phyloP scores from a whole-genome alignment of 2,888 invertebrate genomes.

The Sipunculus nudus region DNA sequence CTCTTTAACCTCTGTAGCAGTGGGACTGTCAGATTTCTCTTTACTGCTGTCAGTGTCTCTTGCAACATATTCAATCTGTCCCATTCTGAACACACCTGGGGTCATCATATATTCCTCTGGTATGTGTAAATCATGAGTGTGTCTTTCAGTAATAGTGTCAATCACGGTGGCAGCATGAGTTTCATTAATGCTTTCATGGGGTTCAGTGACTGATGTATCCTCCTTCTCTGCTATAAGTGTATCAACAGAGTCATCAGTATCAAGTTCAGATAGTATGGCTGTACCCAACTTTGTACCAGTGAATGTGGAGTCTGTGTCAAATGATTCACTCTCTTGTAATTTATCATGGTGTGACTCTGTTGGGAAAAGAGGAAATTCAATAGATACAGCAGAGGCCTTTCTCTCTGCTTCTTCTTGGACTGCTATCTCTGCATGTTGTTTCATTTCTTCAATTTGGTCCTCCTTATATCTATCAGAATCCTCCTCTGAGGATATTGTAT shows the following conservation, averaged over 20 bases:
- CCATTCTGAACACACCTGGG: conserved; percentile 23
- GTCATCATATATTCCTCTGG: conserved; percentile 3
- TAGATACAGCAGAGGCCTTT: too few species aligned
- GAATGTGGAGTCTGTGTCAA: too few species aligned
- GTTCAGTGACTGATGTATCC: conserved; percentile 72
- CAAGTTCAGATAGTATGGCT: too few species aligned
- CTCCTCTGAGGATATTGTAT: too few species aligned
- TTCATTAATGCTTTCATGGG: conserved; percentile 56
- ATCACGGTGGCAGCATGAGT: conserved; percentile 57
- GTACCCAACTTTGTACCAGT: too few species aligned
- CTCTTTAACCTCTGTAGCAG: not conserved
- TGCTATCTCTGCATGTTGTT: not conserved
- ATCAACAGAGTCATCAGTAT: conserved; percentile 1
- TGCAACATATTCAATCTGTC: conserved; percentile 23
- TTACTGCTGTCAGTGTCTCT: not conserved
- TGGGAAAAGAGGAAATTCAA: too few species aligned
- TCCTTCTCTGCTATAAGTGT: not conserved
- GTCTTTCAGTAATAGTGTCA: conserved; percentile 44
- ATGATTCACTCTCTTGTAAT: too few species aligned
- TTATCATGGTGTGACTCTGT: too few species aligned
- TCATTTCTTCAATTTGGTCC: too few species aligned
- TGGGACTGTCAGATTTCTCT: not conserved
- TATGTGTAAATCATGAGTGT: conserved; percentile 18
- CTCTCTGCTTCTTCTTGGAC: not conserved
- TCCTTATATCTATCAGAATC: too few species aligned